Evolutionary conservation across 2,888 invertebrate genomes (phyloP), one percentile per base, ranked within the genome.

Genomic region (Apamea epomidion): DNA sequence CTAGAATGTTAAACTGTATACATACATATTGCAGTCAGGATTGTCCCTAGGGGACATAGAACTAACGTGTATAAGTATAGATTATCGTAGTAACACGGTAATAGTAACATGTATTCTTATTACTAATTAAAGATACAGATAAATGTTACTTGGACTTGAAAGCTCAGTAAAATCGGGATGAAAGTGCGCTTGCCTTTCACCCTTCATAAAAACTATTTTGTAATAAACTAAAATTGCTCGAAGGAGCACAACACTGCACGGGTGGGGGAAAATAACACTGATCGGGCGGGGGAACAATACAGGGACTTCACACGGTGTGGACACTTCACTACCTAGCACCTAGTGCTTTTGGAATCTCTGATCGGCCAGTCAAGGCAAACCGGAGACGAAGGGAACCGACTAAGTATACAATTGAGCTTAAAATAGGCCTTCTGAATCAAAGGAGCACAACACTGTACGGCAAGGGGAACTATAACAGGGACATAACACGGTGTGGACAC

Each of bases 1-100:
- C 14, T 48, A 7, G 14, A 37, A 60, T n/a, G 1, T n/a, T 18
- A 18, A 48, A 21, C 21, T 8, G 8, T 48, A 5, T n/a, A 62
- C 25, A 4, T 64, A 64, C 12, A 8, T 21, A 51, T 16, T 32
- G 48, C 76, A 77, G 77, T 77, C 37, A 77, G 37, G 51, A 45
- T 42, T 37, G 21, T 60, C 29, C 77, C 18, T 76, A 51, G 1
- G 18, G 12, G 48, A 42, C 32, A 16, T 51, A 64, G 6, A 64
- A 29, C 37, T 48, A 62, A n/a, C 42, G n/a, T 29, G 4, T 75
- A 37, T 4, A 25, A n/a, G 58, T 29, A 29, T 29, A 54, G n/a
- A 71, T 16, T 42, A 37, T 3, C 21, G 42, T 42, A 54, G 18
- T 58, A 67, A 51, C 51, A 58, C 4, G 10, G 25, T 58, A 10